Evolutionary conservation across 1,140 invertebrate species (phyloP).

Genomic region (Orius laevigatus): DNA sequence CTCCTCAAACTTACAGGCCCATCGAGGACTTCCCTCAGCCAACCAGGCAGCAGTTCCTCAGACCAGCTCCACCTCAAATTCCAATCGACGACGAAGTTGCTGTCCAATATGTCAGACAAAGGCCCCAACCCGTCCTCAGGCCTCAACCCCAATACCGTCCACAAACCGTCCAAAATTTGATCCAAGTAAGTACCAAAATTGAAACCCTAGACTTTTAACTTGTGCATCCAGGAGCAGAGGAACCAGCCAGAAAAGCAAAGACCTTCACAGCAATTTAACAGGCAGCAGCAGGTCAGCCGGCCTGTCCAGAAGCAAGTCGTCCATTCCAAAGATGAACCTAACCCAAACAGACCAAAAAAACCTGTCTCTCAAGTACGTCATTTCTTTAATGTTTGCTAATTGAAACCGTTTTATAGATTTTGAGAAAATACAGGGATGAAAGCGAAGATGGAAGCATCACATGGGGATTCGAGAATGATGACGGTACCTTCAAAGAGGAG

Average conservation of each 20-base stretch:
- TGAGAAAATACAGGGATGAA: constrained; percentile 50
- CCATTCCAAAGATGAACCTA: constrained; percentile 8
- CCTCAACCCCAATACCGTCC: constrained; percentile 1
- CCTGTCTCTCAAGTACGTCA: constrained; percentile 47
- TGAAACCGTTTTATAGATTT: constrained; percentile 24
- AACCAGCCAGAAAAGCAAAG: background rate
- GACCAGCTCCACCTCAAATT: background rate
- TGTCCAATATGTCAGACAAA: too few relatives aligned
- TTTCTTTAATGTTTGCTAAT: background rate
- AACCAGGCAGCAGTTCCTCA: constrained; percentile 10
- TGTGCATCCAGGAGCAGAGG: too few relatives aligned
- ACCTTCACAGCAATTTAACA: constrained; percentile 4
- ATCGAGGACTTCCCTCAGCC: constrained; percentile 12
- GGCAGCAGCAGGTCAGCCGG: constrained; percentile 10
- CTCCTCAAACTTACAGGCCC: constrained; percentile 7
- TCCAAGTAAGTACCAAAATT: constrained; percentile 1
- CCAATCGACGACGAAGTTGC: background rate
- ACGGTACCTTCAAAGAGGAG: constrained; percentile 64
- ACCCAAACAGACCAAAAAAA: constrained; percentile 29
- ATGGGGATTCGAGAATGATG: constrained; percentile 74
- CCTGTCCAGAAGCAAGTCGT: constrained; percentile 8
- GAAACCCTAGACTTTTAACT: background rate
- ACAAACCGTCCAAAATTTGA: background rate
- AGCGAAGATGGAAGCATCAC: constrained; percentile 66
- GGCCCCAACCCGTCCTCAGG: background rate